A percentile compares a stretch with the other conserved stretches of the same genome.
These are phyloP conservation scores for Macropis europaea DNA, from an alignment of 2,888 invertebrate genomes.

Conservation along the genomic window DNA sequence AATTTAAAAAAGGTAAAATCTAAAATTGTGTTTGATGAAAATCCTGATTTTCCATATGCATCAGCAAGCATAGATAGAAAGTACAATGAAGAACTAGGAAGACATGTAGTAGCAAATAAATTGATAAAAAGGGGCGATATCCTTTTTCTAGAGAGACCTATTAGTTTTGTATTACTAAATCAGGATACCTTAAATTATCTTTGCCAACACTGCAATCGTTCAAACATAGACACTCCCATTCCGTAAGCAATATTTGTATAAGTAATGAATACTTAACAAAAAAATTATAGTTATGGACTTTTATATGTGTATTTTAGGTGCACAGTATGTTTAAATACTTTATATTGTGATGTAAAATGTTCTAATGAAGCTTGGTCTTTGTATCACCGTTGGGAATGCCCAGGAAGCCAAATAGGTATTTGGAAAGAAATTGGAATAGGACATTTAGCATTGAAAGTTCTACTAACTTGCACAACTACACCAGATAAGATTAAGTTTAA, in stretches of 20 bases:
- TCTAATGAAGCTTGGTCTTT: conserved; percentile 81
- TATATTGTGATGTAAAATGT: conserved; percentile 87
- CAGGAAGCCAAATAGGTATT: conserved; percentile 83
- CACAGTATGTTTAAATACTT: conserved; percentile 83
- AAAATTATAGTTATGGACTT: background rate
- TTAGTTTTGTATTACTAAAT: conserved; percentile 87
- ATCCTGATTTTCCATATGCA: conserved; percentile 81
- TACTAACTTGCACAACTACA: conserved; percentile 81
- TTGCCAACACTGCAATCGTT: conserved; percentile 88
- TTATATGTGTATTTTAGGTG: conserved; percentile 83
- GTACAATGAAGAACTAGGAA: conserved; percentile 83
- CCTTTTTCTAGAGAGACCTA: conserved; percentile 90
- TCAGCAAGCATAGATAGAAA: conserved; percentile 82
- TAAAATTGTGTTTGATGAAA: conserved; percentile 80
- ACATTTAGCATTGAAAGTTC: conserved; percentile 87
- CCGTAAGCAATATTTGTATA: conserved; percentile 82
- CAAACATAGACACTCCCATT: conserved; percentile 81
- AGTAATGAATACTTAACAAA: background rate
- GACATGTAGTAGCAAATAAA: conserved; percentile 84
- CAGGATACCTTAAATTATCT: conserved; percentile 80
- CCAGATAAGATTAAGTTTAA: conserved; percentile 81
- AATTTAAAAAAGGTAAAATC: conserved; percentile 71
- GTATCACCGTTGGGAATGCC: conserved; percentile 88
- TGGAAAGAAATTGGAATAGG: conserved; percentile 88
- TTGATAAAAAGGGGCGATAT: conserved; percentile 85